phyloP scores from a whole-genome alignment of 1,140 invertebrate genomes.

The Macrosteles quadrilineatus region DNA sequence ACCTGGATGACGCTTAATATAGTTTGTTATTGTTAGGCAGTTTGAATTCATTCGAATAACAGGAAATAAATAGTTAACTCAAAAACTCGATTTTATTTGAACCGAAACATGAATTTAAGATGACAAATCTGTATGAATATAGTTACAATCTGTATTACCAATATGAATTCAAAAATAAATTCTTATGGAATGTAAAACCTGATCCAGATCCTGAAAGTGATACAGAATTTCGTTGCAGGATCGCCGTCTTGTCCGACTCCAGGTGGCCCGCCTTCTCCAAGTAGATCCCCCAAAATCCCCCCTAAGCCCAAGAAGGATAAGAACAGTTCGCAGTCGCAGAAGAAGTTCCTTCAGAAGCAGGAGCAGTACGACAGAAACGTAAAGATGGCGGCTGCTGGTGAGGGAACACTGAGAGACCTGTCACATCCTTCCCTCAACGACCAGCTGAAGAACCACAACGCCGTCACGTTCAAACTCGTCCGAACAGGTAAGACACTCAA shows the following conservation, averaged over 20 bases:
- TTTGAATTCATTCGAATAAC: too few relatives aligned
- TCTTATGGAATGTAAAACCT: too few relatives aligned
- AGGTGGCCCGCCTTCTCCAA: constrained; percentile 24
- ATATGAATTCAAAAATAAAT: too few relatives aligned
- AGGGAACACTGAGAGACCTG: constrained; percentile 65
- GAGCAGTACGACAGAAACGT: background rate
- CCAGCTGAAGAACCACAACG: constrained; percentile 81
- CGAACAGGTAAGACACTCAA: constrained; percentile 87
- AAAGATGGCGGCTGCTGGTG: constrained; percentile 27
- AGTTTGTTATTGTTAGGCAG: too few relatives aligned
- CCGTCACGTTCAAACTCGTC: constrained; percentile 84
- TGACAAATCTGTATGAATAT: too few relatives aligned
- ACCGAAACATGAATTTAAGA: too few relatives aligned
- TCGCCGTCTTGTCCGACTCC: constrained; percentile 19
- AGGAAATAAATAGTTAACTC: too few relatives aligned
- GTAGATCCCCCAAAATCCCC: constrained; percentile 13
- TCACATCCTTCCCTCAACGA: constrained; percentile 80
- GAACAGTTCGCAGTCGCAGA: background rate
- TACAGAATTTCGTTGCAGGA: constrained; percentile 30
- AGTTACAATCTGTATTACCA: too few relatives aligned
- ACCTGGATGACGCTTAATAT: too few relatives aligned
- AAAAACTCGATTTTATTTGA: too few relatives aligned
- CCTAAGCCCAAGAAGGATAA: constrained; percentile 19
- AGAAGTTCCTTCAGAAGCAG: background rate
- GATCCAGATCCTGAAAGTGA: too few relatives aligned